Conservation (phyloP, 2,113 vertebrate genomes). For the Falco punctatus region DNA sequence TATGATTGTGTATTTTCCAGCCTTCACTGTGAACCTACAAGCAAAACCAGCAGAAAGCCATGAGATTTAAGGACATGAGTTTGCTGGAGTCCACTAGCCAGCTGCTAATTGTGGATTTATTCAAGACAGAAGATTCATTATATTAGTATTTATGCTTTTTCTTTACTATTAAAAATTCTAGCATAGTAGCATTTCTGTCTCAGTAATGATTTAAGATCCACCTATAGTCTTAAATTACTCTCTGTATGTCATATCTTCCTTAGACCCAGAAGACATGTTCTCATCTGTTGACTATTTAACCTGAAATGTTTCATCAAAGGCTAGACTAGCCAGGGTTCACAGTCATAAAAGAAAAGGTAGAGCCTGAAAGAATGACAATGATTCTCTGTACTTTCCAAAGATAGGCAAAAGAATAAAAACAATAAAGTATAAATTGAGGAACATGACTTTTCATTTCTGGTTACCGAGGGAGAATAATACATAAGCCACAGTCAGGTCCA, state of each 20-base stretch:
- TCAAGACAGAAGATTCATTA: neutral
- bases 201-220: neutral
- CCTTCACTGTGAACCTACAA: neutral
- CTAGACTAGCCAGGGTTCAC: neutral
- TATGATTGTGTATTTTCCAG: neutral
- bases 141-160: neutral
- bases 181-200: neutral
- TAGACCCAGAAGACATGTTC: neutral
- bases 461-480: conserved; percentile 27
- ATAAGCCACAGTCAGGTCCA: neutral
- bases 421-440: conserved; percentile 37
- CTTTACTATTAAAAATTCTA: neutral
- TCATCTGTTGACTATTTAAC: conserved; percentile 28
- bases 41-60: neutral
- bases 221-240: neutral
- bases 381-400: conserved; percentile 50
- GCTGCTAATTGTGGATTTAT: neutral
- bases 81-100: neutral
- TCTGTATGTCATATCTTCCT: neutral
- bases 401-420: conserved; percentile 61
- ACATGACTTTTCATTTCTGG: conserved; percentile 36
- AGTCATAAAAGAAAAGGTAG: conserved; percentile 52
- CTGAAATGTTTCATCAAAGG: conserved; percentile 34
- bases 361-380: conserved; percentile 36
- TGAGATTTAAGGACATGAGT: neutral